Base-by-base conservation (phyloP, 35 echinoderm and acorn worm species). In the Lytechinus variegatus region DNA sequence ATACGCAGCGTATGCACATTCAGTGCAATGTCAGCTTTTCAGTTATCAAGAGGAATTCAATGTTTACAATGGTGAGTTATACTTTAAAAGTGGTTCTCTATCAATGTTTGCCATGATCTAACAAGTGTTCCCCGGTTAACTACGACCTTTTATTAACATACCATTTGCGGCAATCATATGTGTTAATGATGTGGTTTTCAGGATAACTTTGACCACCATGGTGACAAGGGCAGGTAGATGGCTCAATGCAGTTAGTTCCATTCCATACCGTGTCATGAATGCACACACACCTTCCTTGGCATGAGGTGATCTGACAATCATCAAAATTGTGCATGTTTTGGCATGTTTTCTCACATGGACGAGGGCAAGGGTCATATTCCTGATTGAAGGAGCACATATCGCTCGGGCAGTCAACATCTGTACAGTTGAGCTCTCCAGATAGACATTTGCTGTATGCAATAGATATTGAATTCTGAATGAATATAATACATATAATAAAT, bases 201-300 rank as follows among this genome's bases (percentile, higher is more conserved):
- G 91, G 19, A 93, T 97, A 96, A 16, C 95, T 97, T 8, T 95
- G 95, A 19, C 97, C 97, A 33, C 90, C 96, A 87, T 98, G 96
- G 27, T 97, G 94, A 51, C 97, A 98, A 21, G 96, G 97, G 55
- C 97, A 98, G 6, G 88, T 92, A 71, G 96, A 96, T 8, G 94
- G 96, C 8, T 28, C 61, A 52, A 96, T 87, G 55, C 95, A 97
- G 66, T 28, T 56, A 3, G 60, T 94, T 52, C 94, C 90, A 54
- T 93, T 89, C 87, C 96, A 95, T 52, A 97, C 95, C 52, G 58
- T 95, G 33, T 56, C 53, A 1, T 53, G 21, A 27, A 87, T 87
- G 87, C 97, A 98, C 54, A 96, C 90, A 52, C 97, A 98, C 0
- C 96, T 95, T 71, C 92, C 93, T 14, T 27, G 8, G 88, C 97